Evolutionary conservation across 2,797 vertebrate species (phyloP).

Genomic region (Mycteria americana): DNA sequence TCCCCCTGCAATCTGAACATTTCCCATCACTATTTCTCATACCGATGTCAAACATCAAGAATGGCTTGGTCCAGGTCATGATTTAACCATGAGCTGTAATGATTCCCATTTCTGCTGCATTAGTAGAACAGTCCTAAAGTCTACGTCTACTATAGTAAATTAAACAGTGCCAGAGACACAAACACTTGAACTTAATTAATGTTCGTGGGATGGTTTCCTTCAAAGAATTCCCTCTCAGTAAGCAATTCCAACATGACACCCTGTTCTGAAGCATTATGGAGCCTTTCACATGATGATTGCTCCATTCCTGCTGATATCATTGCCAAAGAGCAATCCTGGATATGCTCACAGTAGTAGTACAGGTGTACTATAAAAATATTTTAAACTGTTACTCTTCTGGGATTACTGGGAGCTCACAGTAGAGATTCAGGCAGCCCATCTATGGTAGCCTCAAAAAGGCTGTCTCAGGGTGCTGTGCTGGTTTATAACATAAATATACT

Average conservation of each 20-base stretch:
- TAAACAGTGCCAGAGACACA: background rate
- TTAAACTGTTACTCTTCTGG: background rate
- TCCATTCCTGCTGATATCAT: background rate
- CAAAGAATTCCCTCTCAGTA: background rate
- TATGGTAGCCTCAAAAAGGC: background rate
- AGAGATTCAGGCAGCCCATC: background rate
- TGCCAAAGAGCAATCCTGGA: background rate
- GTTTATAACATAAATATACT: background rate
- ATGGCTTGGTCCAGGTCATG: fast-evolving
- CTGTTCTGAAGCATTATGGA: background rate
- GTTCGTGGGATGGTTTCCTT: background rate
- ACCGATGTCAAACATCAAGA: background rate
- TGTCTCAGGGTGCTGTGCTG: background rate
- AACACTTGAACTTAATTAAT: background rate
- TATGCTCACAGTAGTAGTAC: too few species aligned
- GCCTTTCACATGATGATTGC: background rate
- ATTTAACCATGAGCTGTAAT: background rate
- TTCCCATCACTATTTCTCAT: background rate
- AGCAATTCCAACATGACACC: background rate
- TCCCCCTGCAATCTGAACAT: background rate
- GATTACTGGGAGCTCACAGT: background rate
- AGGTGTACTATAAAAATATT: background rate
- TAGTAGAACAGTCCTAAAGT: background rate
- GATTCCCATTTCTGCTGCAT: background rate
- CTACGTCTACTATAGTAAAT: background rate